Base-by-base conservation (phyloP, 2,113 vertebrate species). In the Oxygymnocypris stewartii region DNA sequence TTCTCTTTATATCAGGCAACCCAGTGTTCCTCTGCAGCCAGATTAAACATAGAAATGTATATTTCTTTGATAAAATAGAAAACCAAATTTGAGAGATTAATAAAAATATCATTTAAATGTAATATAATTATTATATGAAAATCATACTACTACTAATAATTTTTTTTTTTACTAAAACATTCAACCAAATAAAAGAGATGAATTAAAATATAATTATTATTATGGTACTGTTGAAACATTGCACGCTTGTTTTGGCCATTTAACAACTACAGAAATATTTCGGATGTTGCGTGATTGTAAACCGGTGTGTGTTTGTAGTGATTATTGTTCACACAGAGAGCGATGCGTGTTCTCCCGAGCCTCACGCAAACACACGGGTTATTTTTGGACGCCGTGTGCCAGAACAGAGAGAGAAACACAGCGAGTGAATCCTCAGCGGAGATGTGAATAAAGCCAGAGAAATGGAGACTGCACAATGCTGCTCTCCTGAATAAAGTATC, bases 401-500 rank as follows among this genome's bases (percentile, higher is more conserved):
- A 78, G 79, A 91, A 89, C 87, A 88, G 84, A 87, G 71, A 79
- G 80, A 82, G 87, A 80, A 75, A 86, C n/a, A n/a, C 25, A 7
- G 78, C 28, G 65, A 75, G 82, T 37, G 63, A 85, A 82, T 81
- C 61, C 63, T 69, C 81, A 76, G 83, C 71, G 78, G 54, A 81
- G 44, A 75, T 57, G 88, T 28, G 75, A 85, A 54, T 40, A 83
- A 81, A 83, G 35, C 25, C 40, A 79, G 73, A 83, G 84, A 71
- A 69, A 86, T 40, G 90, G 91, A 92, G 83, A 90, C 88, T 88
- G 91, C 89, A 92, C 90, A 93, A 71, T 91, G 92, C 88, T 92
- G 89, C 90, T 89, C 91, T 93, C 89, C 91, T 94, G 90, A 95
- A 94, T 94, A 93, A 94, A 93, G 93, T 93, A 93, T 91, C 80